Evolutionary conservation across 2,797 vertebrate species (phyloP).

Genomic region (Vespertilio murinus): DNA sequence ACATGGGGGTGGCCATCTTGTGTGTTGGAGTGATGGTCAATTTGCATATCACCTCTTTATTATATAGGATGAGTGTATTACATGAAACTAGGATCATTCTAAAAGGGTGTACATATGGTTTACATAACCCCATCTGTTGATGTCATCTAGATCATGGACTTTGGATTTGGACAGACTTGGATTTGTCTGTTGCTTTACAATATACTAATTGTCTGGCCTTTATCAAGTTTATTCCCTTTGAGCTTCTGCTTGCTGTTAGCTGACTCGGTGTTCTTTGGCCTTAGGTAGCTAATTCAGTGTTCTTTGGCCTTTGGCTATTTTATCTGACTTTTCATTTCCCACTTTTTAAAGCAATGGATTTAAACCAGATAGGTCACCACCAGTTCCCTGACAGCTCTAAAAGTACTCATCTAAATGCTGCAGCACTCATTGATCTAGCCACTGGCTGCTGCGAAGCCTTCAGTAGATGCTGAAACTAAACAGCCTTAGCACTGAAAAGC

Average conservation of each 20-base stretch:
- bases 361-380: neutral
- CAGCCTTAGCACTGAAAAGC: neutral
- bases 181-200: neutral
- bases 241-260: slow-evolving; percentile 28
- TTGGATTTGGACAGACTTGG: neutral
- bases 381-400: neutral
- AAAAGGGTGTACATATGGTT: neutral
- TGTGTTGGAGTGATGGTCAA: too few relatives aligned
- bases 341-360: slow-evolving; percentile 47
- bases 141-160: slow-evolving; percentile 7
- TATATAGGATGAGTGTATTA: neutral
- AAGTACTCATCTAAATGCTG: neutral
- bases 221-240: slow-evolving; percentile 2
- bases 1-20: too few relatives aligned
- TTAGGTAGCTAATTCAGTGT: neutral
- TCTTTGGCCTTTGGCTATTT: neutral
- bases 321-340: slow-evolving; percentile 36
- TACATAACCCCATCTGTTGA: neutral
- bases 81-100: neutral
- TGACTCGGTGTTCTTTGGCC: neutral
- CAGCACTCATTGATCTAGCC: slow-evolving; percentile 38
- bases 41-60: too few relatives aligned
- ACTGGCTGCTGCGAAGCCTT: neutral
- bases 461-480: slow-evolving; percentile 29
- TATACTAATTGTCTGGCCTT: neutral